Conservation (phyloP, 2,113 vertebrate species). For the Ceuthmochares aereus region DNA sequence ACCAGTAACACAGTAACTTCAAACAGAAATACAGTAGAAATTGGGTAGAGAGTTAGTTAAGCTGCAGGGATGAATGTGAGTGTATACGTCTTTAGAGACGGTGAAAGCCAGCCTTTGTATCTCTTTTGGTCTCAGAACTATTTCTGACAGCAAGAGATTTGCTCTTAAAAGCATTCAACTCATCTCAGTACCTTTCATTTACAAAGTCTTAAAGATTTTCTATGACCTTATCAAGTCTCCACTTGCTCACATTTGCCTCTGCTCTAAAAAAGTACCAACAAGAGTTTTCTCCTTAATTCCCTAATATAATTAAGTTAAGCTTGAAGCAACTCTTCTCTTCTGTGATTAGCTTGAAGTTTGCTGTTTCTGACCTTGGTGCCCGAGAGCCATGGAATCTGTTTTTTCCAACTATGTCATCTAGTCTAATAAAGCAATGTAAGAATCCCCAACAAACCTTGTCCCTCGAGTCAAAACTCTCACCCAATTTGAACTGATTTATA, state of each 20-base stretch:
- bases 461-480: neutral
- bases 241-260: neutral
- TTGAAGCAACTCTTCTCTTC: conserved; percentile 25
- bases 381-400: neutral
- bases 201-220: conserved; percentile 15
- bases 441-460: neutral
- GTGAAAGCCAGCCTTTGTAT: neutral
- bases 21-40: neutral
- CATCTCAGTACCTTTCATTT: neutral
- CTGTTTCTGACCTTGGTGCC: neutral
- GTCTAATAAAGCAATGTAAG: neutral
- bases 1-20: neutral
- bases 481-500: neutral
- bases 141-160: conserved; percentile 1
- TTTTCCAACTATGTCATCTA: neutral
- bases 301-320: conserved; percentile 37
- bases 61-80: neutral
- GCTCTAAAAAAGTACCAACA: neutral
- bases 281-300: conserved; percentile 38
- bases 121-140: conserved; percentile 7
- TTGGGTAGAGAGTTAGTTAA: neutral
- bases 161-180: conserved; percentile 11
- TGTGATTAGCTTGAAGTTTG: conserved; percentile 25
- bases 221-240: conserved; percentile 3
- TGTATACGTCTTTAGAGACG: neutral